These are phyloP conservation scores for Idaea aversata DNA, from an alignment of 2,888 invertebrate genomes.

Conservation along the genomic window DNA sequence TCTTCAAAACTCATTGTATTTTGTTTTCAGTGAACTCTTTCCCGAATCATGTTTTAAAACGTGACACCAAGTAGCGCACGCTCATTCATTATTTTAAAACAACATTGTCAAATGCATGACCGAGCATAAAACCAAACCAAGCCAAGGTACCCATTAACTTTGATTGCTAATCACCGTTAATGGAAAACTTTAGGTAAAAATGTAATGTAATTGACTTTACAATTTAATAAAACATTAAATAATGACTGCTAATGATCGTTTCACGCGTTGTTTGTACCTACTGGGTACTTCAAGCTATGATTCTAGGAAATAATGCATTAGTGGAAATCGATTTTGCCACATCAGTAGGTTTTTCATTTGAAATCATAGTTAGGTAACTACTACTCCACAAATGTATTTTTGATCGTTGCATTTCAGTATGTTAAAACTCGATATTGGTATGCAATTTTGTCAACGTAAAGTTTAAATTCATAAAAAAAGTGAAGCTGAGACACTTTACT, in stretches of 20 bases:
- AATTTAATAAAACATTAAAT: slow-evolving; percentile 1
- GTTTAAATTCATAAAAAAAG: no score
- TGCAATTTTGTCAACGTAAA: no score
- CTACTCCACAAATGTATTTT: no score
- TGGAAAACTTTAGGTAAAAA: slow-evolving; percentile 32
- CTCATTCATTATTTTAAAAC: not conserved
- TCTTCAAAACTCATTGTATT: not conserved
- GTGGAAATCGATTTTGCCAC: not conserved
- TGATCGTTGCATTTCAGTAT: no score
- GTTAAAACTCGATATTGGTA: no score
- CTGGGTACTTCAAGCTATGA: not conserved
- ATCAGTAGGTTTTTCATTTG: not conserved
- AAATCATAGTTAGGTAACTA: no score
- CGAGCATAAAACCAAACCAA: slow-evolving; percentile 36
- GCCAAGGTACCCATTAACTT: slow-evolving; percentile 49
- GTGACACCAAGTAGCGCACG: not conserved
- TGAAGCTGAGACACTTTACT: no score
- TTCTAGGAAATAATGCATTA: not conserved
- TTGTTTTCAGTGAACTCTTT: not conserved
- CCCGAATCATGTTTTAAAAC: not conserved
- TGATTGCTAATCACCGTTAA: slow-evolving; percentile 58
- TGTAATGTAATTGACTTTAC: slow-evolving; percentile 3
- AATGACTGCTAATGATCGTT: slow-evolving; percentile 1
- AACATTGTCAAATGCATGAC: slow-evolving; percentile 35
- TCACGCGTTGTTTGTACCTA: not conserved